A percentile compares a stretch with the other conserved stretches of the same genome.
Evolutionary conservation across 2,113 vertebrate genomes (phyloP).

Genomic region (Lethenteron reissneri): DNA sequence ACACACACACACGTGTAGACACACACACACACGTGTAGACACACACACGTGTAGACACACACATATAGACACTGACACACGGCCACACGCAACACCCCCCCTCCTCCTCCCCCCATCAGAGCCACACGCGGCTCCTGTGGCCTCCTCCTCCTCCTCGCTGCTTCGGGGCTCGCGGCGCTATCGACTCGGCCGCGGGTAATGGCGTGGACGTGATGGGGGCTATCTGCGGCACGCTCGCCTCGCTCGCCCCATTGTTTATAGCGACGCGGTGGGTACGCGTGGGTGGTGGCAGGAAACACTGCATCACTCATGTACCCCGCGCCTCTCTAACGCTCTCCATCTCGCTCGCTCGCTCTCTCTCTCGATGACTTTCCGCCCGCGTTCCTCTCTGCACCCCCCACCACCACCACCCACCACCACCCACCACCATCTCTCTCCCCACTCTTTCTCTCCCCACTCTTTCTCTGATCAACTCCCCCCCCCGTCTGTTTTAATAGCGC

Average conservation of each 20-base stretch:
- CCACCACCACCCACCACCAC: too few species aligned
- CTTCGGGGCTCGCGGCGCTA: neutral
- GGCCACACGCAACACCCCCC: neutral
- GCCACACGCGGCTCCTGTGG: neutral
- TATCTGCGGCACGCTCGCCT: neutral
- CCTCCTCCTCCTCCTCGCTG: neutral
- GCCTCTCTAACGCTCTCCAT: too few species aligned
- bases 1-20: neutral
- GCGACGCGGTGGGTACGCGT: neutral
- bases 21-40: neutral
- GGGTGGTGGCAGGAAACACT: too few species aligned
- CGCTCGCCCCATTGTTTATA: constrained; percentile 2
- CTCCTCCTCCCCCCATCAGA: neutral
- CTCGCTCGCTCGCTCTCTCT: too few species aligned
- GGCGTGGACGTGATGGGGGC: neutral
- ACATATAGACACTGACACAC: neutral
- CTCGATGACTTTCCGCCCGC: too few species aligned
- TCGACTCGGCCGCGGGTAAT: constrained; percentile 1
- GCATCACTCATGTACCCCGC: too few species aligned
- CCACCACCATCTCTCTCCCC: too few species aligned
- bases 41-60: neutral
- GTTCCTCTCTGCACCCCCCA: too few species aligned
- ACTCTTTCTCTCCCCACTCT: too few species aligned
- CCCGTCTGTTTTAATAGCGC: too few species aligned
- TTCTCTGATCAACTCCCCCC: too few species aligned